Percentiles rank a stretch among this genome's conserved stretches.
Evolutionary conservation across 2,888 invertebrate species (phyloP).

Genomic region (Pseudeuparius sepicola): DNA sequence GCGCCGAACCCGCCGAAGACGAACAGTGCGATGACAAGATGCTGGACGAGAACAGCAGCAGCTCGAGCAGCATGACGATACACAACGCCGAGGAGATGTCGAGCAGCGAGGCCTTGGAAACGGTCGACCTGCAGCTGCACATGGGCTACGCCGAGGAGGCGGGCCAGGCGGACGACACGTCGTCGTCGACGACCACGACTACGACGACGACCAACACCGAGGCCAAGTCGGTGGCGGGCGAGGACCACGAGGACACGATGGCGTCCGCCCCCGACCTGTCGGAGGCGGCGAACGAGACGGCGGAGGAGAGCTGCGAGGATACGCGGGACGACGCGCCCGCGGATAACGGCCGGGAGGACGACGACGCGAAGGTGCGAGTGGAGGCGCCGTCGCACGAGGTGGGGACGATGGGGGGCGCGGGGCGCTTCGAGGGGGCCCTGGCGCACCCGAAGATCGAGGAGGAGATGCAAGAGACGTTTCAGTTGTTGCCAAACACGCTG

Average conservation of each 20-base stretch:
- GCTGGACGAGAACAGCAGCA: constrained; percentile 24
- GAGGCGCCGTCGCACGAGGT: too few species aligned
- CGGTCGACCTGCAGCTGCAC: constrained; percentile 28
- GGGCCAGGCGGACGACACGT: constrained; percentile 24
- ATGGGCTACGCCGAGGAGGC: constrained; percentile 23
- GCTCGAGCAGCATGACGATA: constrained; percentile 24
- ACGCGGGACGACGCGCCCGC: too few species aligned
- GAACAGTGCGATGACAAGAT: constrained; percentile 24
- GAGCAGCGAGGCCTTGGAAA: constrained; percentile 27
- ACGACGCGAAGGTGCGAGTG: too few species aligned
- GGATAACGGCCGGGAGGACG: too few species aligned
- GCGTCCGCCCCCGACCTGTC: constrained; percentile 25
- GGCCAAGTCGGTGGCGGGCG: constrained; percentile 21
- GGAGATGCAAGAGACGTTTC: constrained; percentile 25
- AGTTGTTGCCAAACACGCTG: constrained; percentile 35
- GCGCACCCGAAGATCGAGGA: constrained; percentile 14
- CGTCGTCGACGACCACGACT: constrained; percentile 26
- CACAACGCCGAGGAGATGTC: constrained; percentile 26
- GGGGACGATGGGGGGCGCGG: too few species aligned
- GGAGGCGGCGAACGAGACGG: constrained; percentile 22
- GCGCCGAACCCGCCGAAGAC: constrained; percentile 20
- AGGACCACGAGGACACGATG: constrained; percentile 22
- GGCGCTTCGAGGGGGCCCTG: too few species aligned
- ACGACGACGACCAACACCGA: constrained; percentile 25
- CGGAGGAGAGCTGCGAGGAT: too few species aligned